Percentiles rank a stretch among this genome's conserved stretches.
Conservation (phyloP, 2,797 vertebrate species). For the Pangasius macronema region DNA sequence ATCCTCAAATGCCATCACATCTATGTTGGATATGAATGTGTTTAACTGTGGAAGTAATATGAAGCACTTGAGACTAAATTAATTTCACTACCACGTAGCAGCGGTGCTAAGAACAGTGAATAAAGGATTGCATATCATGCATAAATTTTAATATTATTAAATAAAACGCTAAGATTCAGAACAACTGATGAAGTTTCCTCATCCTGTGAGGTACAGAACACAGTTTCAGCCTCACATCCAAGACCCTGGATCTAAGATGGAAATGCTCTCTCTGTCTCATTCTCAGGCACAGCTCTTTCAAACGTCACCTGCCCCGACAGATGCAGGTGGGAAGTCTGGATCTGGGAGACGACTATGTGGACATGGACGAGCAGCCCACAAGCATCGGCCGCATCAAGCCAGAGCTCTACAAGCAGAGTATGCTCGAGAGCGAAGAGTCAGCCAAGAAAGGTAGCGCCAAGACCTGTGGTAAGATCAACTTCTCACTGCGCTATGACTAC, state of each 20-base stretch:
- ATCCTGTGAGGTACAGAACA: not conserved
- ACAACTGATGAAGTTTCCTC: not conserved
- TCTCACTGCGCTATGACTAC: conserved; percentile 94
- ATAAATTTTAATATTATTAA: not conserved
- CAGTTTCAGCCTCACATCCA: not conserved
- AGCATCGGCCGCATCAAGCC: conserved; percentile 97
- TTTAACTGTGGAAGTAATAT: conserved; percentile 6
- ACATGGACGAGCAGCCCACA: conserved; percentile 86
- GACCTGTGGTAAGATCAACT: conserved; percentile 94
- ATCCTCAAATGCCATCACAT: not conserved
- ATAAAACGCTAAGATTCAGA: not conserved
- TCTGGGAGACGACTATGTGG: conserved; percentile 81
- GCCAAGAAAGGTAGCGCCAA: conserved; percentile 83
- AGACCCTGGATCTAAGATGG: not conserved
- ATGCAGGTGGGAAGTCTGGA: conserved; percentile 96
- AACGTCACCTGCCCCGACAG: conserved; percentile 91
- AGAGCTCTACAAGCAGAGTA: conserved; percentile 93
- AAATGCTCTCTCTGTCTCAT: not conserved
- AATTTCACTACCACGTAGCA: conserved; percentile 6
- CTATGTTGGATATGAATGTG: conserved; percentile 1
- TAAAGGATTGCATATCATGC: not conserved
- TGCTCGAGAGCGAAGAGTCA: conserved; percentile 82
- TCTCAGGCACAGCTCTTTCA: conserved; percentile 93
- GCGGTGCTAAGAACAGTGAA: not conserved
- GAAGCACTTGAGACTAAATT: not conserved